Evolutionary conservation across 2,888 invertebrate genomes (phyloP), one percentile per base, ranked within the genome.

Genomic region (Timandra comae): DNA sequence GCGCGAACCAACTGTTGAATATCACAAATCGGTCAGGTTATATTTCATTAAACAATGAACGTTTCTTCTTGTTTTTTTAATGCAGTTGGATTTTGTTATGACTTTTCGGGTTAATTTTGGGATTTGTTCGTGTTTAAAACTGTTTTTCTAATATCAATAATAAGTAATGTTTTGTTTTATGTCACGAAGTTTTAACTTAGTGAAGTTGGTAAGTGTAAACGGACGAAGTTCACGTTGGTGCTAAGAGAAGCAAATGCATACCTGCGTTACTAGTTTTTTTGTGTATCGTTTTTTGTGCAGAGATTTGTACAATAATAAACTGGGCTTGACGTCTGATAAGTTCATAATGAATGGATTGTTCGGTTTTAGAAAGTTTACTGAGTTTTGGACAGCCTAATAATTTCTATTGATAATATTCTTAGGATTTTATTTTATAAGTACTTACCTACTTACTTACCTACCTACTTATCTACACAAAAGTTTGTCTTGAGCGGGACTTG

Each of bases 11-110:
- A 60, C 66, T 69, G 67, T 61, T 64, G 69, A 65, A 52, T 77
- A 73, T 51, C 55, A 44, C 24, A 73, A 80, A 61, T 77, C 63
- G 38, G 72, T 52, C 65, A 62, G 73, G 64, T 79, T 73, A 54
- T 46, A 56, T 43, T 52, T 40, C 52, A 35, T 70, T 73, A 75
- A 75, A 78, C 76, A 72, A 62, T 58, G 42, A 67, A 66, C 73
- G 78, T n/a, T n/a, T n/a, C 70, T 65, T 76, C 74, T 60, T 54
- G 52, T 63, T 49, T 55, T n/a, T 55, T 60, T 52, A 50, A 60
- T 59, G 52, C 52, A 58, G 56, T 65, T 16, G 4, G n/a, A 16
- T 16, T 16, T 66, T 56, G 58, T 56, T 62, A 53, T 48, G 59
- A 60, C 53, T 43, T 60, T 68, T 71, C 65, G 57, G 56, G 57